Conservation (phyloP, 2,888 invertebrate genomes). For the Eilema caniola region DNA sequence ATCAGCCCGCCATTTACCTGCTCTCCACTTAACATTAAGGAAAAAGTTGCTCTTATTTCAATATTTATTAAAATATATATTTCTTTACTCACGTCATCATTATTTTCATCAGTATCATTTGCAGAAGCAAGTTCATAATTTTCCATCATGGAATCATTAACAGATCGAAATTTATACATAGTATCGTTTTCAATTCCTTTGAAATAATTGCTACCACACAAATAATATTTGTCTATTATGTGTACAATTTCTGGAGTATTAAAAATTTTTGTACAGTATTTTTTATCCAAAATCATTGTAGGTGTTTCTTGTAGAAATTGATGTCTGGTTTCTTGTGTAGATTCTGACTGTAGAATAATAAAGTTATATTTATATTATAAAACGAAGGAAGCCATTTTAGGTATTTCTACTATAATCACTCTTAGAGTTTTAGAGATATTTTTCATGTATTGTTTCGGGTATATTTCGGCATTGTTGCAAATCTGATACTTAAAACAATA, state of each 20-base stretch:
- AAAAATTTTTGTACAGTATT: background rate
- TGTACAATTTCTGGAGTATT: background rate
- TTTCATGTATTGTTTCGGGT: too few relatives aligned
- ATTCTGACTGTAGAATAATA: background rate
- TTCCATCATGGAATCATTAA: background rate
- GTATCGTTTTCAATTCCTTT: background rate
- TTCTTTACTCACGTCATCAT: background rate
- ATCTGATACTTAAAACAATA: too few relatives aligned
- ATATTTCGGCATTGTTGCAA: too few relatives aligned
- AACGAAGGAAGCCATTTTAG: background rate
- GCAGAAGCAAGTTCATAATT: background rate
- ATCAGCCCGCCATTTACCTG: too few relatives aligned
- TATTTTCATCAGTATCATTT: background rate
- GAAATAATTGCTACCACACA: constrained; percentile 3
- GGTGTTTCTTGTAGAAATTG: constrained; percentile 7
- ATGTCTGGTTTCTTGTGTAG: background rate
- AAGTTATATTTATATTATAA: background rate
- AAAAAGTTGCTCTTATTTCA: background rate
- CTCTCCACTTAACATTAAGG: background rate
- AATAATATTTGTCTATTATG: background rate
- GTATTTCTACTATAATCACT: background rate
- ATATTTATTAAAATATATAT: background rate
- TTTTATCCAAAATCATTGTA: constrained; percentile 5
- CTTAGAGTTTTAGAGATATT: too few relatives aligned
- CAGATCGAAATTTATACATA: background rate